Evolutionary conservation across 2,797 vertebrate species (phyloP).

Genomic region (Falco cherrug): DNA sequence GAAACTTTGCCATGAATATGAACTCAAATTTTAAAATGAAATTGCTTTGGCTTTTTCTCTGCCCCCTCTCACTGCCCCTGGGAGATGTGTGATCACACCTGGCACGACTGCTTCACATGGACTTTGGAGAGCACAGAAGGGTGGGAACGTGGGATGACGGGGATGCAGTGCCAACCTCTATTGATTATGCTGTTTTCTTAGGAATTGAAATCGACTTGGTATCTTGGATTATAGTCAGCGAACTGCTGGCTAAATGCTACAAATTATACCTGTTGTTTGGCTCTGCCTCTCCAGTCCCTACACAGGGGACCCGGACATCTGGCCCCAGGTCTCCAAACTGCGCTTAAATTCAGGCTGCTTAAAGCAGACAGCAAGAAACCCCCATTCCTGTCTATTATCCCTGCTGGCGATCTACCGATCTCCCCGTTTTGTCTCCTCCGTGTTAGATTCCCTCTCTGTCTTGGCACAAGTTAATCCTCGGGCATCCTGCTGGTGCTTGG

Average conservation of each 20-base stretch:
- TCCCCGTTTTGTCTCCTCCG: not conserved
- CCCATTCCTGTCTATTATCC: not conserved
- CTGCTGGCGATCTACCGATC: not conserved
- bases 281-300: not conserved
- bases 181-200: not conserved
- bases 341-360: not conserved
- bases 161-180: not conserved
- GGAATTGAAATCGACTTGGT: not conserved
- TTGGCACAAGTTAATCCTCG: not conserved
- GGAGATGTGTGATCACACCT: not conserved
- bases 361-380: not conserved
- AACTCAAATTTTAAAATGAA: constrained; percentile 18
- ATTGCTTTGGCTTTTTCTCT: constrained; percentile 18
- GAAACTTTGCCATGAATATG: not conserved
- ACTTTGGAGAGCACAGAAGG: not conserved
- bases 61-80: not conserved
- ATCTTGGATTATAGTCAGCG: not conserved
- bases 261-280: not conserved
- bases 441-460: not conserved
- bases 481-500: not conserved
- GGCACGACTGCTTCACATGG: not conserved
- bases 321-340: not conserved
- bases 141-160: not conserved
- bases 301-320: not conserved
- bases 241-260: not conserved